Percentiles rank a stretch among this genome's conserved stretches.
phyloP scores from a whole-genome alignment of 2,113 vertebrate species.

The Pipra filicauda region DNA sequence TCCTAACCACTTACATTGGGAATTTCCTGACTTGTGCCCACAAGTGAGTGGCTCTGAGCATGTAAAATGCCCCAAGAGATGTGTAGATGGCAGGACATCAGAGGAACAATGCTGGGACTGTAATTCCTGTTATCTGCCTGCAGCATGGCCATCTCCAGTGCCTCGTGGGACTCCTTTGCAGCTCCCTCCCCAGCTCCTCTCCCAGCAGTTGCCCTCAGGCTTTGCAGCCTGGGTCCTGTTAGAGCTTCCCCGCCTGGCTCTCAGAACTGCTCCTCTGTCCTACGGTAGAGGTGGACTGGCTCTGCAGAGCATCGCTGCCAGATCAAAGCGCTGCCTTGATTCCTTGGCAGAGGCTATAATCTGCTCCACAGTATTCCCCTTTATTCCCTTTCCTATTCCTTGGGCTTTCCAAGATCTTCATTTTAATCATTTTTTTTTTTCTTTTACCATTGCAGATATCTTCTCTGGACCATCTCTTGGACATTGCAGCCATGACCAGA shows the following conservation, averaged over 20 bases:
- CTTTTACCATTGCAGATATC: not conserved
- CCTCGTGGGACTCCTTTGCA: not conserved
- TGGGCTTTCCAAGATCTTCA: not conserved
- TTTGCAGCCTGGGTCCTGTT: not conserved
- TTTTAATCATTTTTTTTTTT: not conserved
- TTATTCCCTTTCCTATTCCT: not conserved
- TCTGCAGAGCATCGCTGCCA: not conserved
- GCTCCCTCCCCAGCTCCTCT: not conserved
- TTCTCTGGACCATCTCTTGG: not conserved
- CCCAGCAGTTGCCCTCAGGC: not conserved
- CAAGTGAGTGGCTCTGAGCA: not conserved
- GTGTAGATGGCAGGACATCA: slow-evolving; percentile 42
- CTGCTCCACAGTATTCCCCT: not conserved
- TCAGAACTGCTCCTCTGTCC: not conserved
- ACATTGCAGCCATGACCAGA: not conserved
- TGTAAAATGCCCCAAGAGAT: not conserved
- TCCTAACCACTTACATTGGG: not conserved
- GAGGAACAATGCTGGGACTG: not conserved
- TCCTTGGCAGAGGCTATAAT: not conserved
- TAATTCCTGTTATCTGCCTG: slow-evolving; percentile 56
- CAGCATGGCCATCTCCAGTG: not conserved
- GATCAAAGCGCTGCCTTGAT: not conserved
- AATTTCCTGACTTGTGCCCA: not conserved
- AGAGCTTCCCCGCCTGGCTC: not conserved
- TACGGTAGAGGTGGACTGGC: not conserved